These are phyloP conservation scores for Chaunax sp. DNA, from an alignment of 2,797 vertebrate species.

Conservation along the genomic window DNA sequence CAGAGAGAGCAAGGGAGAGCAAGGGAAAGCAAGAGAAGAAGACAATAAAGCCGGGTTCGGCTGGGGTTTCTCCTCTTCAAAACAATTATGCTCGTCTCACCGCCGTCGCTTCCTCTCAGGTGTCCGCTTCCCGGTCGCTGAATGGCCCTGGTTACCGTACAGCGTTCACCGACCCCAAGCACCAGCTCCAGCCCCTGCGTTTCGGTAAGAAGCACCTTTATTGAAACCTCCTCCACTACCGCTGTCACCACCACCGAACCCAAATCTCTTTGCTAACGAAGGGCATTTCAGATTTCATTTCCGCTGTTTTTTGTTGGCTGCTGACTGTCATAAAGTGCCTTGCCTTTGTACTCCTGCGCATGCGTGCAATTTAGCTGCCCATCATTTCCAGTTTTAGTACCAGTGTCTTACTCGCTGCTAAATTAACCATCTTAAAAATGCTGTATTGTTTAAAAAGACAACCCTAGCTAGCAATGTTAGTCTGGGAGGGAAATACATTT, in stretches of 20 bases:
- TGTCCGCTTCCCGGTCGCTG: slow-evolving; percentile 88
- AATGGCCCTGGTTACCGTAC: slow-evolving; percentile 99
- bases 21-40: slow-evolving; percentile 21
- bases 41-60: slow-evolving; percentile 34
- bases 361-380: slow-evolving; percentile 80
- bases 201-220: slow-evolving; percentile 88
- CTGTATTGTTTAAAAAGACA: no score
- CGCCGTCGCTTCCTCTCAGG: slow-evolving; percentile 80
- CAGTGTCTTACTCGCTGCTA: background rate
- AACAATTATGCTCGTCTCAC: slow-evolving; percentile 81
- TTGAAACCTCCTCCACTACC: background rate
- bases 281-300: slow-evolving; percentile 58
- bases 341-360: slow-evolving; percentile 89
- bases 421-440: slow-evolving; percentile 3
- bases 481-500: background rate
- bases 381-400: slow-evolving; percentile 59
- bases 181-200: slow-evolving; percentile 98
- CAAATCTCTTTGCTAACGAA: slow-evolving; percentile 15
- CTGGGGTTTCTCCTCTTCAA: slow-evolving; percentile 53
- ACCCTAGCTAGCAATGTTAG: no score
- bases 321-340: slow-evolving; percentile 81
- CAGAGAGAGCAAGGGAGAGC: slow-evolving; percentile 56
- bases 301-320: slow-evolving; percentile 68
- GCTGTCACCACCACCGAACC: background rate
- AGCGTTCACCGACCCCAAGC: slow-evolving; percentile 98